These are phyloP conservation scores for Sander lucioperca DNA, from an alignment of 2,113 vertebrate genomes.

Conservation along the genomic window DNA sequence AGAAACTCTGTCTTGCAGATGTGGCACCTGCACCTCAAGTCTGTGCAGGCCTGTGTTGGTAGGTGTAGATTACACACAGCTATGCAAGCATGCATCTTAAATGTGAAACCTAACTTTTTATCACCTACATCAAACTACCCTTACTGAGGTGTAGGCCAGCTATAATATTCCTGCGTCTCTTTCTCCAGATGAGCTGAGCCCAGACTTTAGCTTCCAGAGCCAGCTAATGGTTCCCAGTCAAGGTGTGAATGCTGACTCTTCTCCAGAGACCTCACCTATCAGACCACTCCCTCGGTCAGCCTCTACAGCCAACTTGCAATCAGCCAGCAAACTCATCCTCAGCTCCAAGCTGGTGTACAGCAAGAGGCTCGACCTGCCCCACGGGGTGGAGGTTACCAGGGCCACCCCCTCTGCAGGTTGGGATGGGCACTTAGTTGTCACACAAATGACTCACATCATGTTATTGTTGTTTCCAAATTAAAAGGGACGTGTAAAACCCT, in stretches of 20 bases:
- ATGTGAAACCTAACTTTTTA: not conserved
- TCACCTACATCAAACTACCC: not conserved
- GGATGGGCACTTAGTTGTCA: not conserved
- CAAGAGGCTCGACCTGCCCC: conserved; percentile 91
- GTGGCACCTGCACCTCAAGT: conserved; percentile 98
- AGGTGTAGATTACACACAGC: conserved; percentile 65
- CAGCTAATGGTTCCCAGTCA: conserved; percentile 89
- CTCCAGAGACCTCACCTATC: conserved; percentile 89
- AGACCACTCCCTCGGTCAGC: conserved; percentile 93
- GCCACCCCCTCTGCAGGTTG: conserved; percentile 97
- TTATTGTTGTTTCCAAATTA: not conserved
- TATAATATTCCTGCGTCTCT: conserved; percentile 4
- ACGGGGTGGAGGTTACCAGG: conserved; percentile 93
- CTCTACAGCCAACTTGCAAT: conserved; percentile 96
- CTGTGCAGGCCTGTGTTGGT: conserved; percentile 96
- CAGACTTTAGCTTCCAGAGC: conserved; percentile 84
- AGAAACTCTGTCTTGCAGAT: conserved; percentile 94
- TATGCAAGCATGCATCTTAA: conserved; percentile 7
- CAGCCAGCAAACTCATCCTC: conserved; percentile 97
- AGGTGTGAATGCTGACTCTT: conserved; percentile 86
- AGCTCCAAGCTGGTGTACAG: conserved; percentile 95
- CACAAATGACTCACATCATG: not conserved
- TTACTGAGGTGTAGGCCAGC: not conserved
- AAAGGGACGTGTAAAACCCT: not conserved
- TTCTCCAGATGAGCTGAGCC: conserved; percentile 73